Evolutionary conservation across 2,797 vertebrate species (phyloP).

Genomic region (Galago senegalensis): DNA sequence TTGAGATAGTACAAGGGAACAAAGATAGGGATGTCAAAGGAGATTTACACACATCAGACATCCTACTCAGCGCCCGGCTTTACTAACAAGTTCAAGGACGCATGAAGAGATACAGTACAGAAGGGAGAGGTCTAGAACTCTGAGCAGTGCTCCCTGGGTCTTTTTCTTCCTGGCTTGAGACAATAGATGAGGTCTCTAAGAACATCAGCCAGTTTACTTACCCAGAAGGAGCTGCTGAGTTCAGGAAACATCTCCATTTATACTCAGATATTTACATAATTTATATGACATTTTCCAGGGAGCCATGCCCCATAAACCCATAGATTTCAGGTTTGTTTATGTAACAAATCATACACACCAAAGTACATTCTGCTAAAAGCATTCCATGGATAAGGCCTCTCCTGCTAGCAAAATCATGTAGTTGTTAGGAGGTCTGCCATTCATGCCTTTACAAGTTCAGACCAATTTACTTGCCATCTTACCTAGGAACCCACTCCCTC

Average conservation of each 20-base stretch:
- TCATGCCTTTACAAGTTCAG: slow-evolving; percentile 61
- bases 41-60: not conserved
- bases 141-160: not conserved
- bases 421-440: slow-evolving; percentile 40
- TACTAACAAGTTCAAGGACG: not conserved
- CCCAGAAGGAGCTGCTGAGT: slow-evolving; percentile 43
- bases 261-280: slow-evolving; percentile 56
- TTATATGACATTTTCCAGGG: slow-evolving; percentile 70
- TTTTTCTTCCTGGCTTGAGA: not conserved
- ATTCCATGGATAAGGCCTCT: slow-evolving; percentile 66
- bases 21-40: not conserved
- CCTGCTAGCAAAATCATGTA: slow-evolving; percentile 41
- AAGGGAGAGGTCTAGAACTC: not conserved
- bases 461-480: slow-evolving; percentile 31
- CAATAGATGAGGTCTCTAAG: not conserved
- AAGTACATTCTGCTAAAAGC: slow-evolving; percentile 71
- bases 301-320: slow-evolving; percentile 50
- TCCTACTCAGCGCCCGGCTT: not conserved
- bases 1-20: not conserved
- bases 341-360: slow-evolving; percentile 64
- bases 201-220: slow-evolving; percentile 34
- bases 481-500: not conserved
- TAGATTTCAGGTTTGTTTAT: slow-evolving; percentile 67
- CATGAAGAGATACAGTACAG: not conserved
- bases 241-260: slow-evolving; percentile 66